Evolutionary conservation across 2,113 vertebrate genomes (phyloP).

Genomic region (Oreochromis aureus): DNA sequence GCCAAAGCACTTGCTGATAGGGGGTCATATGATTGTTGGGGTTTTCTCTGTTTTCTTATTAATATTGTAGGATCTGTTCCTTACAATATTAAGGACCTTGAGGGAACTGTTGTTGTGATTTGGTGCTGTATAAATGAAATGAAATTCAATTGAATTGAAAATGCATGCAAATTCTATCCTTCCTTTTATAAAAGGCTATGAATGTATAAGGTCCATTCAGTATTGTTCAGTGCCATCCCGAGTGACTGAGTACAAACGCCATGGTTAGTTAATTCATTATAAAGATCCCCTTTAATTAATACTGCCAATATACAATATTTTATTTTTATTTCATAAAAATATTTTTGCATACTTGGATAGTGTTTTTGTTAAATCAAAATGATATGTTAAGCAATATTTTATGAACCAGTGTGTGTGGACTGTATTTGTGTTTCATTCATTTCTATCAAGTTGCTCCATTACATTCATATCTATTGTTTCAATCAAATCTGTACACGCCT

Average conservation of each 20-base stretch:
- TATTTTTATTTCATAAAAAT: background rate
- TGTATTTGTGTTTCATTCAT: background rate
- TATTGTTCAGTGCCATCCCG: background rate
- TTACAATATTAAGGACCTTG: background rate
- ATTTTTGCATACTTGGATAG: background rate
- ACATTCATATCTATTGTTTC: background rate
- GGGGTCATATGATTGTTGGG: background rate
- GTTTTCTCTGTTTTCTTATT: background rate
- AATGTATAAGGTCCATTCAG: background rate
- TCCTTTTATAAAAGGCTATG: background rate
- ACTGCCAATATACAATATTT: background rate
- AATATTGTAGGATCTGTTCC: background rate
- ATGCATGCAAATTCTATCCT: background rate
- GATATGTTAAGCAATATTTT: background rate
- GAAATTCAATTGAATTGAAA: fast-evolving
- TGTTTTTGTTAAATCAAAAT: background rate
- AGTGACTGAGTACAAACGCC: background rate
- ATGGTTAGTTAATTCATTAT: background rate
- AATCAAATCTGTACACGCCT: background rate
- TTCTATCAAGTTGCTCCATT: background rate
- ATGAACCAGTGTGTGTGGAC: background rate
- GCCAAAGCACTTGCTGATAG: background rate
- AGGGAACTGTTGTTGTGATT: background rate
- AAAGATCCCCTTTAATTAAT: background rate
- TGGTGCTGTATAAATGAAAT: background rate